Base-by-base conservation (phyloP, 2,113 vertebrate genomes). In the Axis porcinus region DNA sequence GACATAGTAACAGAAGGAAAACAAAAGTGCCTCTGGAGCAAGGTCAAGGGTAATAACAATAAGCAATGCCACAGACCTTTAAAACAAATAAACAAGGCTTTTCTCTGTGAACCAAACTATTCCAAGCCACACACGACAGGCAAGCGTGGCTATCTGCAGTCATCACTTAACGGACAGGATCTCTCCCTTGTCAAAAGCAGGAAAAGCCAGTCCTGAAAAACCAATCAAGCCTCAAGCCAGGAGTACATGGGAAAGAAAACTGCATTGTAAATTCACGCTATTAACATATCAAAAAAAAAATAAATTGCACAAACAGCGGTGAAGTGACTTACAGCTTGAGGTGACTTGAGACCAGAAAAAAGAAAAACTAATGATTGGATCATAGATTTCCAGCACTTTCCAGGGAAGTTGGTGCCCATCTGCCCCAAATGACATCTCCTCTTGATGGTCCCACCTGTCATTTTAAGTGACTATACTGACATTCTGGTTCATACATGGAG, bases 131-230 rank as follows among this genome's bases (percentile, higher is more conserved):
- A 89, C 28, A 57, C 14, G 81, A 82, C 23, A 23, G 85, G 81
- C 64, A 90, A 88, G 84, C 27, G 17, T 25, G 28, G 81, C 89
- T 91, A 79, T 62, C 89, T 86, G 76, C 54, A 85, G 84, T 89
- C 67, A 98, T 91, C 2, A 19, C 92, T 91, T 82, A 93, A 57
- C 92, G 93, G 94, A 94, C 93, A 95, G 94, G 94, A 86, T 94
- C 84, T 91, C 67, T 96, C 88, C 55, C 93, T 87, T 52, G 93
- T 98, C 95, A 86, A 96, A 93, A 95, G 95, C 95, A 96, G 96
- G 97, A 97, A 97, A 83, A 70, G 62, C 93, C 78, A 17, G 91
- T 91, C 89, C 97, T 94, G 95, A 86, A 95, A 97, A 97, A 98
- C 62, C 89, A 2, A 97, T 86, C 93, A 93, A 76, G 95, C n/a